Conservation (phyloP, 2,113 vertebrate species). For the Malurus melanocephalus region DNA sequence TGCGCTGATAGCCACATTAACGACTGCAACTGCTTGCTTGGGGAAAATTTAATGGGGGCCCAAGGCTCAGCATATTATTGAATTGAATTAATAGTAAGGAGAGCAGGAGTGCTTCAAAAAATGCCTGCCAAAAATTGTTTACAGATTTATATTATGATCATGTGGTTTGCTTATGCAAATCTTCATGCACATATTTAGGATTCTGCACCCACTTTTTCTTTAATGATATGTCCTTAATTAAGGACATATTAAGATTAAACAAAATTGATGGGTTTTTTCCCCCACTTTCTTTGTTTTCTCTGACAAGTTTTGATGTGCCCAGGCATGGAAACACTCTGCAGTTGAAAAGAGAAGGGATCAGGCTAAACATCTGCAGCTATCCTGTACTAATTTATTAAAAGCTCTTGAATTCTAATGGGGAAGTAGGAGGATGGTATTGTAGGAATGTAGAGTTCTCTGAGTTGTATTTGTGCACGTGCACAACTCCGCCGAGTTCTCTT, state of each 20-base stretch:
- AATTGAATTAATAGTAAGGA: background rate
- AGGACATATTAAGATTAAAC: no score
- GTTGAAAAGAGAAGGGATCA: background rate
- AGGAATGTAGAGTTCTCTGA: background rate
- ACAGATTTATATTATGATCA: background rate
- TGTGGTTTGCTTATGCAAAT: background rate
- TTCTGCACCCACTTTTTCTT: background rate
- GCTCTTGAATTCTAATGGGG: background rate
- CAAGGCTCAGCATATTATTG: background rate
- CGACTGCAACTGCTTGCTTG: background rate
- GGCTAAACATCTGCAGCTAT: background rate
- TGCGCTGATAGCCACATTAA: fast-evolving
- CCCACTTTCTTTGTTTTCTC: background rate
- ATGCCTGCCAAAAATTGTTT: background rate
- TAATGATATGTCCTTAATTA: background rate
- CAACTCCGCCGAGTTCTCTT: background rate
- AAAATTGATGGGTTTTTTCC: fast-evolving
- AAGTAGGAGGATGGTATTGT: background rate
- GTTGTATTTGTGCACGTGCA: background rate
- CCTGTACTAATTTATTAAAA: background rate
- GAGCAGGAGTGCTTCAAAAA: background rate
- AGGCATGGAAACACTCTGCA: background rate
- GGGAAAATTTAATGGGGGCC: background rate
- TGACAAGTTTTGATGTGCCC: background rate
- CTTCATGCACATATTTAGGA: background rate